These are phyloP conservation scores for Pogona vitticeps DNA, from an alignment of 2,113 vertebrate species.

Conservation along the genomic window DNA sequence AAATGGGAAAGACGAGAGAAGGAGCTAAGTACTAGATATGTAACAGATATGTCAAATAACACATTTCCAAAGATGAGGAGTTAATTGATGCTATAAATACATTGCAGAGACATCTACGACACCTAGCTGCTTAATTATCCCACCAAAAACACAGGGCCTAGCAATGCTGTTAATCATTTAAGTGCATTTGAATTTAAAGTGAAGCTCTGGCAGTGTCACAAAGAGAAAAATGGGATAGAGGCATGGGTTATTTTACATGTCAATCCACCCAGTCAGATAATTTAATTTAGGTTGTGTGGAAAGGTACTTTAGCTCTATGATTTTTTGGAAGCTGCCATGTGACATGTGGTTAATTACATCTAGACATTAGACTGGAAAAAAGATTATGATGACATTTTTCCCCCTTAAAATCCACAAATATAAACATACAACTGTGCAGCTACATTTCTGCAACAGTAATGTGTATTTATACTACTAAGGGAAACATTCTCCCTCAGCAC, in stretches of 20 bases:
- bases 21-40: too few relatives aligned
- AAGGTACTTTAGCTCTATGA: constrained; percentile 43
- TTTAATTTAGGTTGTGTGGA: constrained; percentile 63
- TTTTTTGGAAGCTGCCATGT: constrained; percentile 45
- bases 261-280: constrained; percentile 64
- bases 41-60: constrained; percentile 62
- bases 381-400: constrained; percentile 14
- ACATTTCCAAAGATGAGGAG: constrained; percentile 53
- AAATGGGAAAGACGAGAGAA: too few relatives aligned
- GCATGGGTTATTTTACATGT: constrained; percentile 53
- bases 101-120: constrained; percentile 5
- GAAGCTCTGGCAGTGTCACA: neutral
- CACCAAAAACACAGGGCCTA: constrained; percentile 13
- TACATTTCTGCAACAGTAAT: constrained; percentile 19
- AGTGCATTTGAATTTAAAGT: constrained; percentile 50
- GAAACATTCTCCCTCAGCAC: neutral
- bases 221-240: neutral
- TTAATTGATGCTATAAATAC: constrained; percentile 72
- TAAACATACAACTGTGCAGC: neutral
- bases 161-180: constrained; percentile 50
- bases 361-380: constrained; percentile 60
- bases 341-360: constrained; percentile 63
- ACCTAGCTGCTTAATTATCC: constrained; percentile 40
- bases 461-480: constrained; percentile 40
- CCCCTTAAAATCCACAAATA: neutral